These are phyloP conservation scores for Venturia canescens DNA, from an alignment of 1,140 invertebrate species.

Conservation along the genomic window DNA sequence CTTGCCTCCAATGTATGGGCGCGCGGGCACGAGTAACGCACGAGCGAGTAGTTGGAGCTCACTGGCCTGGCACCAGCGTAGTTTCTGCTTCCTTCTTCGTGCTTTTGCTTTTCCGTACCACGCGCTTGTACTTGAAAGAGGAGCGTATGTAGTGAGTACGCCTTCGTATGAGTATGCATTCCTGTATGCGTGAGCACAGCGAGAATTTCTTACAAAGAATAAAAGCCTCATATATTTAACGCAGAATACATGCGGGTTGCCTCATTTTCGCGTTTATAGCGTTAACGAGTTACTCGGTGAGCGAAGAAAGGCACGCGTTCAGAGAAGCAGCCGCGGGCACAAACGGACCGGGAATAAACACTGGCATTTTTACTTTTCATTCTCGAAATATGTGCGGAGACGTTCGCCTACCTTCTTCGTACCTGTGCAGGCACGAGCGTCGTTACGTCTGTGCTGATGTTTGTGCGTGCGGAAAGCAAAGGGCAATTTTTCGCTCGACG, in stretches of 20 bases:
- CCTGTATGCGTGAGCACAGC: background rate
- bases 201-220: background rate
- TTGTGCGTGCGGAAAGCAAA: background rate
- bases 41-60: too few relatives aligned
- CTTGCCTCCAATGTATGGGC: background rate
- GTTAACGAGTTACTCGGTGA: constrained; percentile 28
- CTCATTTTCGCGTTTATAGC: constrained; percentile 33
- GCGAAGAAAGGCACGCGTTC: background rate
- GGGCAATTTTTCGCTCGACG: background rate
- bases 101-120: background rate
- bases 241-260: constrained; percentile 26
- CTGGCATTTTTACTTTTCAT: background rate
- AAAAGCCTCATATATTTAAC: constrained; percentile 22
- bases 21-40: too few relatives aligned
- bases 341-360: background rate
- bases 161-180: too few relatives aligned
- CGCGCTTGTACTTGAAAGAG: too few relatives aligned
- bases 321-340: background rate
- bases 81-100: constrained; percentile 3
- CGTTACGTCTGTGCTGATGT: background rate
- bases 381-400: background rate
- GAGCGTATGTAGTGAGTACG: too few relatives aligned
- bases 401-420: too few relatives aligned
- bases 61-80: too few relatives aligned
- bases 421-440: too few relatives aligned